Evolutionary conservation across 92 coral and sea anemone species (phyloP), one percentile per base, ranked within the genome.

Genomic region (Virgularia gustaviana): DNA sequence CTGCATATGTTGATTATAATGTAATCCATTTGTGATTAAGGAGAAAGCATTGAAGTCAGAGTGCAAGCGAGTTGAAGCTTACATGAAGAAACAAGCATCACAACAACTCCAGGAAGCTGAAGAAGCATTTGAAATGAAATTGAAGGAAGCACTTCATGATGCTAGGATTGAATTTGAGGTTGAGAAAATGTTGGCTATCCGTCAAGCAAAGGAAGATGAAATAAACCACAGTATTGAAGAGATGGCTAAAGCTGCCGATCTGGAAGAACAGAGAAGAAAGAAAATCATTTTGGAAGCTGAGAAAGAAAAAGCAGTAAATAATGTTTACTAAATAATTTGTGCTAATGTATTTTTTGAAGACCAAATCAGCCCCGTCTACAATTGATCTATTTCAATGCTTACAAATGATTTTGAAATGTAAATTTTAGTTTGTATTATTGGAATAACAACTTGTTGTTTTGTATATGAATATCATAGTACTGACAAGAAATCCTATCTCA

Each of bases 21-120:
- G 22, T 28, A 66, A 5, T 38, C 64, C 79, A 6, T 35, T 76
- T 36, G 1, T 11, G 13, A 16, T 2, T 38, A n/a, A 92, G 98
- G 98, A 92, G 43, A 92, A 92, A 75, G 98, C 98, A 32, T 96
- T 92, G 7, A 89, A 87, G 65, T 88, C 96, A 67, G 98, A 92
- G 41, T 89, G 94, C 75, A 92, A 85, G 59, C 78, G 94, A 65
- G 94, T 92, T 0, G 98, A 92, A 79, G 98, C 98, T 27, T 76
- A 84, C 66, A 92, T 89, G 98, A 92, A 89, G 65, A 89, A 92
- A 61, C 85, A 86, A 15, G 94, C 98, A 13, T 84, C 86, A 16
- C 96, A 89, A 38, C 94, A 86, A 75, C 88, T 92, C n/a, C 96
- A 92, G 36, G 88, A 78, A 51, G 98, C 90, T 49, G 88, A 89